These are phyloP conservation scores for Agriopis marginaria DNA, from an alignment of 2,888 invertebrate genomes.

Conservation along the genomic window DNA sequence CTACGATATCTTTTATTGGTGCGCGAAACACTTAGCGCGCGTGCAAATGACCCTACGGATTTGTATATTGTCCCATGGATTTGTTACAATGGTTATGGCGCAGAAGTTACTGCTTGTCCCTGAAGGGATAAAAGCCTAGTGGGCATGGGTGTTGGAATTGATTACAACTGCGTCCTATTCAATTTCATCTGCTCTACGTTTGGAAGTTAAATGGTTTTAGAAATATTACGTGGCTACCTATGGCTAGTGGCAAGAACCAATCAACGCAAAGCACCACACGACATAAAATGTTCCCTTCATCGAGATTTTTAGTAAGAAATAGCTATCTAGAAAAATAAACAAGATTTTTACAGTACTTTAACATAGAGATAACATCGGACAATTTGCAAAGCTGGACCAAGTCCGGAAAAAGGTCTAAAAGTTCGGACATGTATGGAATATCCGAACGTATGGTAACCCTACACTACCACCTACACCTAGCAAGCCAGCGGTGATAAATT, in stretches of 20 bases:
- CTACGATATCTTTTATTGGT: conserved; percentile 20
- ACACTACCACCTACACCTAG: too few species aligned
- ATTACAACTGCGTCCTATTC: conserved; percentile 22
- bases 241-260: too few species aligned
- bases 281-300: too few species aligned
- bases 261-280: too few species aligned
- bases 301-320: not conserved
- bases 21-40: conserved; percentile 17
- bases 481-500: too few species aligned
- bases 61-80: conserved; percentile 24
- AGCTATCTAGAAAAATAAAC: not conserved
- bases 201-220: conserved; percentile 4
- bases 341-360: not conserved
- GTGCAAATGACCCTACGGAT: conserved; percentile 27
- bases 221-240: conserved; percentile 1
- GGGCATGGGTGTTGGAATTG: conserved; percentile 12
- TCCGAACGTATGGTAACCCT: too few species aligned
- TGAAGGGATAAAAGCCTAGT: conserved; percentile 22
- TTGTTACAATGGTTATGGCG: conserved; percentile 27
- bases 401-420: too few species aligned
- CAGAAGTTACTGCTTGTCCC: conserved; percentile 26
- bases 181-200: conserved; percentile 15
- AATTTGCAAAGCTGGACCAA: too few species aligned
- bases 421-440: too few species aligned
- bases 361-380: not conserved